Conservation (phyloP, 2,797 vertebrate genomes). For the Discoglossus pictus region DNA sequence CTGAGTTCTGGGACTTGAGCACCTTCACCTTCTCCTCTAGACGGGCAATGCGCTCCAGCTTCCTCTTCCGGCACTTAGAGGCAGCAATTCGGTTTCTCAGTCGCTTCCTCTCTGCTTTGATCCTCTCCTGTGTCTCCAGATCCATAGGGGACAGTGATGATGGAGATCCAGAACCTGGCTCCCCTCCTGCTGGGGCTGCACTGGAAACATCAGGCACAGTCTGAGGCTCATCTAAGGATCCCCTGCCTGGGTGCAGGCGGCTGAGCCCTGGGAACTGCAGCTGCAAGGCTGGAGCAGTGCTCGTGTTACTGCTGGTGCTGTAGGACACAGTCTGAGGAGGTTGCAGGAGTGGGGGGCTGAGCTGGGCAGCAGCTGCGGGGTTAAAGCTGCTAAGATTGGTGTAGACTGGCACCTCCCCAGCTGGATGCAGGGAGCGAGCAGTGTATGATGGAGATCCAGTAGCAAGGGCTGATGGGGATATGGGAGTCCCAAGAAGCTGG, state of each 20-base stretch:
- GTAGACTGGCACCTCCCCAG: conserved; percentile 77
- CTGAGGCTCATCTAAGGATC: conserved; percentile 79
- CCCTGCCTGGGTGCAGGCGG: conserved; percentile 58
- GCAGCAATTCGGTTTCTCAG: conserved; percentile 86
- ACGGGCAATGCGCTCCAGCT: conserved; percentile 84
- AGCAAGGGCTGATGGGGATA: conserved; percentile 71
- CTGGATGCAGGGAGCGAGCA: conserved; percentile 71
- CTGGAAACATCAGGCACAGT: conserved; percentile 80
- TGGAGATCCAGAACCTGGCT: conserved; percentile 66
- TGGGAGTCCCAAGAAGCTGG: conserved; percentile 76
- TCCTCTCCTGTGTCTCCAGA: conserved; percentile 82
- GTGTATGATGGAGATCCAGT: conserved; percentile 68
- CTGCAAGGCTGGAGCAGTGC: conserved; percentile 44
- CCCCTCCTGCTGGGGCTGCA: conserved; percentile 63
- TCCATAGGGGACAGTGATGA: conserved; percentile 80
- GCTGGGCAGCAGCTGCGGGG: conserved; percentile 62
- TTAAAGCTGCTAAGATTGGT: conserved; percentile 81
- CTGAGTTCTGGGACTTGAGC: conserved; percentile 83
- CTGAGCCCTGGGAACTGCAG: conserved; percentile 51
- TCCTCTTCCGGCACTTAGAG: conserved; percentile 86
- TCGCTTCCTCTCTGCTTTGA: conserved; percentile 86
- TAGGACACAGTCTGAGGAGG: conserved; percentile 64
- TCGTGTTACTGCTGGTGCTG: conserved; percentile 52
- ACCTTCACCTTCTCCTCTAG: conserved; percentile 88
- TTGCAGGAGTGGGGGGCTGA: conserved; percentile 57